Base-by-base conservation (phyloP, 2,888 invertebrate genomes). In the Torymus auratus region DNA sequence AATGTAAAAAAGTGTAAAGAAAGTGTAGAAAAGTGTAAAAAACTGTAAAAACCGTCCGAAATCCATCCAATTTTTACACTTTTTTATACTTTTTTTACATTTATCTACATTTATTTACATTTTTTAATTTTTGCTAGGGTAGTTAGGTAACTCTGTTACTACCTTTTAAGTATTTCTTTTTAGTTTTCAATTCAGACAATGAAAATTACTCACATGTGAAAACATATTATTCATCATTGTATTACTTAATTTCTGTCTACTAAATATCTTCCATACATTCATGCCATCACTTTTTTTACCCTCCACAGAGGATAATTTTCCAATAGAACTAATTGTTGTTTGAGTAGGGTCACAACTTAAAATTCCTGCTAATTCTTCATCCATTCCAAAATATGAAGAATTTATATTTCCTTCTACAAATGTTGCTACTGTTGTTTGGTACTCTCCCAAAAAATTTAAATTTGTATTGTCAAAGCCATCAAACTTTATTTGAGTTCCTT, bases 251-350 rank as follows among this genome's bases (percentile, higher is more conserved):
- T 91, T 88, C 56, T 88, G 83, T 67, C 91, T 90, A 28, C 93
- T 93, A 86, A 94, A 94, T 41, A 94, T 88, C 88, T 94, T 94
- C 91, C 92, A 94, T 4, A 94, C 91, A 71, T 89, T 88, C 1
- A 86, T 85, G 10, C 82, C 64, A 14, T 83, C 82, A 55, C 82
- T 70, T 28, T 83, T 76, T 17, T 76, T 83, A 20, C 85, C 87
- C 23, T 89, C 85, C 13, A 92, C 91, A 15, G 91, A 86, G 76
- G 83, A 85, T 77, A 91, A 84, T 85, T 87, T 89, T 52, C 91
- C 90, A 20, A 94, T 82, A 0, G 93, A 92, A 87, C 91, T 93
- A 76, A 92, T 90, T 14, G 91, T 85, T 3, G 91, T 89, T 62
- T 85, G 86, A 17, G 86, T 84, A 11, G 91, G 88, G 82, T 92